Conservation (phyloP, 2,888 invertebrate species). For the Mythimna ferrago region DNA sequence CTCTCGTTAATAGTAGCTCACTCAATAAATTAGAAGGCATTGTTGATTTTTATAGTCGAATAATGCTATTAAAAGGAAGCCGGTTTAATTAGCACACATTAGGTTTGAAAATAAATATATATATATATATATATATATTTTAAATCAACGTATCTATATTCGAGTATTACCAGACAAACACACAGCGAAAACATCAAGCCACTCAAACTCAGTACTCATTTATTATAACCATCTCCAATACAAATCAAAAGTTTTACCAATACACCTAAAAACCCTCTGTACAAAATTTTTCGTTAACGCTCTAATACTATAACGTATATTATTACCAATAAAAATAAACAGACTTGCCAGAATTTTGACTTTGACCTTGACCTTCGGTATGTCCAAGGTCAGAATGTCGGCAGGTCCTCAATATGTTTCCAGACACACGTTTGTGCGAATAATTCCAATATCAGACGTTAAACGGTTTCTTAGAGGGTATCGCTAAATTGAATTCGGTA, state of each 20-base stretch:
- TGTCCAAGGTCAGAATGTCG: slow-evolving; percentile 33
- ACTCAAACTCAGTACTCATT: background rate
- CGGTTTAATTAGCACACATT: background rate
- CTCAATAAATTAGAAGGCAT: too few species aligned
- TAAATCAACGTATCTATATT: background rate
- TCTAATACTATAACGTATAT: slow-evolving; percentile 32
- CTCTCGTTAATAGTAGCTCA: too few species aligned
- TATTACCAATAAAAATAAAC: slow-evolving; percentile 57
- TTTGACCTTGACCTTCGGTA: slow-evolving; percentile 35
- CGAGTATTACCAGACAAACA: background rate
- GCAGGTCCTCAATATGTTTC: slow-evolving; percentile 42
- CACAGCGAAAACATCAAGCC: background rate
- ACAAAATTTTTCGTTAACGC: slow-evolving; percentile 26
- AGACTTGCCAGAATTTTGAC: slow-evolving; percentile 25
- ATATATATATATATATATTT: background rate
- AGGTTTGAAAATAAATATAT: background rate
- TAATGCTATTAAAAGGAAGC: too few species aligned
- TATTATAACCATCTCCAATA: slow-evolving; percentile 3
- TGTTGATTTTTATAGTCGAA: too few species aligned
- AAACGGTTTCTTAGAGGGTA: slow-evolving; percentile 43
- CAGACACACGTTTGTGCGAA: slow-evolving; percentile 46
- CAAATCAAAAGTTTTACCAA: slow-evolving; percentile 1
- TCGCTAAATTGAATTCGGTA: slow-evolving; percentile 47
- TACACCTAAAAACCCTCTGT: slow-evolving; percentile 17
- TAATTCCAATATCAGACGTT: slow-evolving; percentile 48